Conservation (phyloP, 2,113 vertebrate species). For the Chloropsis cyanopogon region DNA sequence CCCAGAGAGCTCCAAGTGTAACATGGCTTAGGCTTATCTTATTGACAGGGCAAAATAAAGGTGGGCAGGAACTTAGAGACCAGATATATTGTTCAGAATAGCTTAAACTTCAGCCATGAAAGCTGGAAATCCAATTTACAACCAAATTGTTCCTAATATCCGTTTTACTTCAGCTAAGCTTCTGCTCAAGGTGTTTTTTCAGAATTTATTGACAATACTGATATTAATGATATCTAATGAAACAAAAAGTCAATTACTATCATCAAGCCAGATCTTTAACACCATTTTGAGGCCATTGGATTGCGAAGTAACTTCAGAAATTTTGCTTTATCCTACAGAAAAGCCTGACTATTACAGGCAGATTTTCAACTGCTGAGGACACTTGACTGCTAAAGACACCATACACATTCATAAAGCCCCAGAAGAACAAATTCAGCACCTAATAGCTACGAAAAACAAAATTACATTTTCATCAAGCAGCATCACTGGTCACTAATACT, state of each 20-base stretch:
- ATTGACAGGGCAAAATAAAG: neutral
- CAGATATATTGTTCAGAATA: neutral
- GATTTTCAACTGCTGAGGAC: neutral
- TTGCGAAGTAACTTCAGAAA: neutral
- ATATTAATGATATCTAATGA: neutral
- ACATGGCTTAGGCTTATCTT: neutral
- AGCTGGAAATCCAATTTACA: neutral
- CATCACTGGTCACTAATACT: too few species aligned
- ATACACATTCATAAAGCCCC: accelerated
- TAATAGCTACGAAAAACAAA: neutral
- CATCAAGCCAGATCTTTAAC: neutral
- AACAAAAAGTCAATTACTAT: neutral
- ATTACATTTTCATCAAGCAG: neutral
- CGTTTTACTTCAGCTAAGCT: neutral
- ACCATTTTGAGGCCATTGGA: neutral
- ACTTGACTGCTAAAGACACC: neutral
- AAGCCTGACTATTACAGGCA: neutral
- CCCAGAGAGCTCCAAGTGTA: neutral
- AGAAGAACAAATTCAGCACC: neutral
- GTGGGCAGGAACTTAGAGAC: neutral
- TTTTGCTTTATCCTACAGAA: neutral
- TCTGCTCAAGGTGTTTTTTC: neutral
- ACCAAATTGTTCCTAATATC: neutral
- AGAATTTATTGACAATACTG: neutral
- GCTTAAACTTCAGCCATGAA: neutral